Evolutionary conservation across 92 coral and sea anemone genomes (phyloP).

Genomic region (Siderastrea siderea): DNA sequence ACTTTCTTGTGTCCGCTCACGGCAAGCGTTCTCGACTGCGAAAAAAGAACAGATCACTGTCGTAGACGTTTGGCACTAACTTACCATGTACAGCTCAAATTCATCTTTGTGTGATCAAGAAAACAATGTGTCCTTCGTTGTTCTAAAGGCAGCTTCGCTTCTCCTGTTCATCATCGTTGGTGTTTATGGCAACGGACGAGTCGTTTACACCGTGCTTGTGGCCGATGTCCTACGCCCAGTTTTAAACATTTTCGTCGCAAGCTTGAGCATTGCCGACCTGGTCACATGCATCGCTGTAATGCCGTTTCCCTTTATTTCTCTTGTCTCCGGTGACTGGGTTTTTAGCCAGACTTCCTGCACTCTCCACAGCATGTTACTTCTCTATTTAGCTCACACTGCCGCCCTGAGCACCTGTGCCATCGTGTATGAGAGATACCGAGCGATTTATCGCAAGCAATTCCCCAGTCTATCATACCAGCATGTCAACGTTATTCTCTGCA

Average conservation of each 20-base stretch:
- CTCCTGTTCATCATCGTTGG: slow-evolving; percentile 23
- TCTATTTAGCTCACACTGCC: slow-evolving; percentile 19
- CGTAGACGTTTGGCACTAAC: neutral
- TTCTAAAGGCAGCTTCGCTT: slow-evolving; percentile 18
- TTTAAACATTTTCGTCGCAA: slow-evolving; percentile 22
- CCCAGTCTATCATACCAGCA: slow-evolving; percentile 23
- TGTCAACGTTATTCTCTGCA: neutral
- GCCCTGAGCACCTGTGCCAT: neutral
- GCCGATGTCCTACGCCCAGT: slow-evolving; percentile 3
- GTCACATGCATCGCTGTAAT: slow-evolving; percentile 8
- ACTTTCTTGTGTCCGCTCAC: too few relatives aligned
- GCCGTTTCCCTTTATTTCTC: slow-evolving; percentile 26
- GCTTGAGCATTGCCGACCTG: slow-evolving; percentile 23
- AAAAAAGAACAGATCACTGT: too few relatives aligned
- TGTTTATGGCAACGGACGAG: slow-evolving; percentile 23
- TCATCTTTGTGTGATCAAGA: neutral
- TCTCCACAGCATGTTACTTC: neutral
- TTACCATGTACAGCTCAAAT: neutral
- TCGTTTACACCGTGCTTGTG: slow-evolving; percentile 21
- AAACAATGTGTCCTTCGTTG: neutral
- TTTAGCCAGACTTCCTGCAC: slow-evolving; percentile 2
- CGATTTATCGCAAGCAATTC: slow-evolving; percentile 26
- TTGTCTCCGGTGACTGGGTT: slow-evolving; percentile 21
- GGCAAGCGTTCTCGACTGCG: too few relatives aligned
- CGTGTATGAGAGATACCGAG: slow-evolving; percentile 28